Percentiles rank a stretch among this genome's conserved stretches.
phyloP scores from a whole-genome alignment of 2,113 vertebrate genomes.

The Callospermophilus lateralis region DNA sequence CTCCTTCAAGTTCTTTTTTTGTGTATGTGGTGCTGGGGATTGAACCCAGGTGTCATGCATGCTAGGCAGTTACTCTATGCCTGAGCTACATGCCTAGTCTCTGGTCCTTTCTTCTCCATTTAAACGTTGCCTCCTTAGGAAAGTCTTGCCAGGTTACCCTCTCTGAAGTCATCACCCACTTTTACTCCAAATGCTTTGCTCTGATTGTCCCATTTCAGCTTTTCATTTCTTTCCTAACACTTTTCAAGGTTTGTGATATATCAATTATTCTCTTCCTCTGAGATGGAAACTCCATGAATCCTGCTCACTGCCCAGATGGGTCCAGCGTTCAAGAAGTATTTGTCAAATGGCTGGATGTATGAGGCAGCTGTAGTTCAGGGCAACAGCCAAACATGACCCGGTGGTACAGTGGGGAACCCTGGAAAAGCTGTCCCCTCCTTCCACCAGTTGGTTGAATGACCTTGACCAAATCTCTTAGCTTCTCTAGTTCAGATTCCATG shows the following conservation, averaged over 20 bases:
- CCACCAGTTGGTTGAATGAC: neutral
- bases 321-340: neutral
- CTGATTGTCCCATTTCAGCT: neutral
- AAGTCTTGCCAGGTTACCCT: neutral
- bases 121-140: neutral
- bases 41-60: neutral
- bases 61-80: neutral
- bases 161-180: neutral
- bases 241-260: neutral
- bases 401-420: too few relatives aligned
- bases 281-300: neutral
- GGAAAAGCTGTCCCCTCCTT: neutral
- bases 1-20: neutral
- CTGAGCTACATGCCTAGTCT: neutral
- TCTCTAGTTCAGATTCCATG: constrained; percentile 28
- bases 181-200: neutral
- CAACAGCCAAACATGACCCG: neutral
- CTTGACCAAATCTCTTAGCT: neutral
- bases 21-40: neutral
- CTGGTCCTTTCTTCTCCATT: neutral
- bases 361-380: neutral
- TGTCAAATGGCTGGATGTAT: neutral
- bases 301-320: neutral
- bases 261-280: neutral
- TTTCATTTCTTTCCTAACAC: neutral